These are phyloP conservation scores for Hestina assimilis DNA, from an alignment of 1,140 invertebrate genomes.

Conservation along the genomic window DNA sequence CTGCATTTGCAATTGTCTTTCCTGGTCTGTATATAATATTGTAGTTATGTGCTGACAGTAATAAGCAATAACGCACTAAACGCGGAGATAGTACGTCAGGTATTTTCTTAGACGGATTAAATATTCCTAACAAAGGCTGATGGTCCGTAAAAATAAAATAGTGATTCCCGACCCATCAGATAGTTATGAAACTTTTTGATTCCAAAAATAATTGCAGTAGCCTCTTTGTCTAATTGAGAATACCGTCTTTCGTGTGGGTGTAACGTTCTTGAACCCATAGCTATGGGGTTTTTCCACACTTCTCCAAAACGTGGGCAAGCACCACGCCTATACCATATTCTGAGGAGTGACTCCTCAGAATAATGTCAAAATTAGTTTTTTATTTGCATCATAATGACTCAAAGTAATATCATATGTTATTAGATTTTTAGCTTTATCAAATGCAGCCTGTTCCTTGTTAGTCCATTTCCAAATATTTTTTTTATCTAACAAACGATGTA, in stretches of 20 bases:
- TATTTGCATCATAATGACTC: not conserved
- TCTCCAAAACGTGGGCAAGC: not conserved
- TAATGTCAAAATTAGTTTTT: not conserved
- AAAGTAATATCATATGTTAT: not conserved
- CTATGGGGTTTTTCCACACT: not conserved
- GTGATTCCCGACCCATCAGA: not conserved
- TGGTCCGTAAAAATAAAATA: not conserved
- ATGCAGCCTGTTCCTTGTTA: not conserved
- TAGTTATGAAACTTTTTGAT: not conserved
- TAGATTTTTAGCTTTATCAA: too few species aligned
- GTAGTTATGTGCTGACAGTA: not conserved
- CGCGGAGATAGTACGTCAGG: not conserved
- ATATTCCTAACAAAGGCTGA: not conserved
- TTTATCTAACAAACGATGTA: not conserved
- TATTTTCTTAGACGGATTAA: not conserved
- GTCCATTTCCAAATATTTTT: not conserved
- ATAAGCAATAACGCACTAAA: not conserved
- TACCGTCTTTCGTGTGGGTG: not conserved
- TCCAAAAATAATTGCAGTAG: not conserved
- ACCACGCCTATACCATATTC: not conserved
- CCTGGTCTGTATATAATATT: not conserved
- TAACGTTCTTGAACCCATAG: not conserved
- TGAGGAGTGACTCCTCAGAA: not conserved
- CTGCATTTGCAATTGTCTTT: not conserved
- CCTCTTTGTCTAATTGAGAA: not conserved